Conservation (phyloP, 2,113 vertebrate species). For the Cygnus buccinator region DNA sequence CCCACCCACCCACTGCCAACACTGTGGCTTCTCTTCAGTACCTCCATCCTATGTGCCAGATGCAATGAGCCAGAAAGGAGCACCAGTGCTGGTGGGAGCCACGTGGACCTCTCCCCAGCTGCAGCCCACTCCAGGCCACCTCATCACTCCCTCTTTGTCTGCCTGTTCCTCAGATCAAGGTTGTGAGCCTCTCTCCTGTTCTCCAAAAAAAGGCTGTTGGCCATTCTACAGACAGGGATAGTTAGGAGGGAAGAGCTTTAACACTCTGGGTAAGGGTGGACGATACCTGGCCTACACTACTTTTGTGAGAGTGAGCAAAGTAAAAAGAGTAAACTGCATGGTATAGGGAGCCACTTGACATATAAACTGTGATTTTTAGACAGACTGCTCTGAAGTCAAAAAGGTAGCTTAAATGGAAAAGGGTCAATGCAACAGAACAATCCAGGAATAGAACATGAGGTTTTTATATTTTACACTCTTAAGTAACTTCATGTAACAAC, state of each 20-base stretch:
- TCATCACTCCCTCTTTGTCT: not conserved
- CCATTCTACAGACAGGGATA: not conserved
- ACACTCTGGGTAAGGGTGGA: rapidly evolving
- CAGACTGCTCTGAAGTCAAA: not conserved
- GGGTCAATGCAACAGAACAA: not conserved
- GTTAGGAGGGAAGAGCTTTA: not conserved
- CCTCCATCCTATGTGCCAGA: not conserved
- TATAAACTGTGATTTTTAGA: not conserved
- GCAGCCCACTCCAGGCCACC: not conserved
- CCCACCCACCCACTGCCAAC: not conserved
- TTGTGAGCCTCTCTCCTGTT: not conserved
- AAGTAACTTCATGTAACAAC: not conserved
- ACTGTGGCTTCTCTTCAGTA: not conserved
- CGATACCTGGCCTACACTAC: not conserved
- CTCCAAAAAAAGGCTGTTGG: not conserved
- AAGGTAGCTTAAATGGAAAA: not conserved
- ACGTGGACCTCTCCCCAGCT: not conserved
- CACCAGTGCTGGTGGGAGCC: not conserved
- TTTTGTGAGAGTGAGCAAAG: not conserved
- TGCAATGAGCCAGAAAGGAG: not conserved
- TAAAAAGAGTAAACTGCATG: not conserved
- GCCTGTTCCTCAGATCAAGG: not conserved
- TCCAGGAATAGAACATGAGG: not conserved
- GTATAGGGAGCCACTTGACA: not conserved
- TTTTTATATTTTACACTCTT: not conserved